Evolutionary conservation across 2,888 invertebrate genomes (phyloP), one percentile per base, ranked within the genome.

Genomic region (Pandemis cinnamomeana): DNA sequence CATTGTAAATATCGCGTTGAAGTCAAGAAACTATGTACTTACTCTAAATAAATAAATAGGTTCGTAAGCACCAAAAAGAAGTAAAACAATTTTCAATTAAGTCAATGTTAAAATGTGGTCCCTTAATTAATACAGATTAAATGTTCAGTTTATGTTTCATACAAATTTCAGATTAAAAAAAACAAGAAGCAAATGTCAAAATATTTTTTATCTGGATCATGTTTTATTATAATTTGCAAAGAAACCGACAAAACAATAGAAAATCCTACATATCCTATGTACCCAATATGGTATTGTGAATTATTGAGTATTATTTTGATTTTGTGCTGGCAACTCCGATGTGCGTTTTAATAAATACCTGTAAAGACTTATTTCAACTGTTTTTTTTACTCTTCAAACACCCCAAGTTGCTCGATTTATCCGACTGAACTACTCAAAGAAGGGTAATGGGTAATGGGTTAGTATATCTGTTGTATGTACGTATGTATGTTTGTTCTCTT

Each of bases 281-380:
- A 36, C 27, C 27, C 4, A 58, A 68, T 44, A 61, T 44, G 42
- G 36, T 55, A 55, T 20, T 55, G 70, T 70, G 67, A 67, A 70
- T 67, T 68, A 72, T 61, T 61, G 61, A 70, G 44, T 69, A 70
- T 63, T 67, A 71, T 71, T 13, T 60, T 78, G 81, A 83, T 58
- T 80, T 77, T 80, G 78, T 78, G 77, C 80, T 83, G 80, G 80
- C 78, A 78, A 81, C 78, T 69, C 75, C 80, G 80, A 76, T 80
- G 84, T 79, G 83, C 75, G 79, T 85, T 87, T 85, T 84, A 89
- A 86, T 89, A 87, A 84, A 63, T 88, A 87, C 83, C 83, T 80
- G 79, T 82, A 82, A 83, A 80, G 58, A 8, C 58, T 48, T 11
- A 67, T 62, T 58, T 36, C 13, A 53, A 27, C 61, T 66, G 72